Evolutionary conservation across 2,797 vertebrate genomes (phyloP).

Genomic region (Chloroceryle amazona): DNA sequence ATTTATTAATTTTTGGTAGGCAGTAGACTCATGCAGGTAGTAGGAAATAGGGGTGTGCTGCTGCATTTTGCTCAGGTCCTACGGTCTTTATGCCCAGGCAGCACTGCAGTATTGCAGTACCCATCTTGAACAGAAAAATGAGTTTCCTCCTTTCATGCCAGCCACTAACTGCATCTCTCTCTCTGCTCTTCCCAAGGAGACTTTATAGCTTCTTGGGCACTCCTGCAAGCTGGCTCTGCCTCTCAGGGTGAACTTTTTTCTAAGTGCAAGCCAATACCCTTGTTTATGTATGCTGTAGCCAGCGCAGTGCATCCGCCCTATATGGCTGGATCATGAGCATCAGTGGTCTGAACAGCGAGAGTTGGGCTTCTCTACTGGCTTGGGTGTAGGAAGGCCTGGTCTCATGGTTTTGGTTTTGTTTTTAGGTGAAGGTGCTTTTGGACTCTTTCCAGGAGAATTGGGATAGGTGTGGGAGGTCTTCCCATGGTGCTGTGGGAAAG

Average conservation of each 20-base stretch:
- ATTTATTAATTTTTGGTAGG: background rate
- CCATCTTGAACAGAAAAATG: background rate
- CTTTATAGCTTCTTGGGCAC: background rate
- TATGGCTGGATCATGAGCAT: background rate
- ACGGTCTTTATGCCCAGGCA: background rate
- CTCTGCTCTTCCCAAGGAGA: background rate
- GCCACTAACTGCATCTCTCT: background rate
- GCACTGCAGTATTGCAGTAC: background rate
- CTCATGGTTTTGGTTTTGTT: background rate
- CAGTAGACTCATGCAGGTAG: background rate
- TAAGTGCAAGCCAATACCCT: background rate
- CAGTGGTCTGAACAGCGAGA: rapidly evolving
- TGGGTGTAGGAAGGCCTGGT: background rate
- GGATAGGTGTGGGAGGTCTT: background rate
- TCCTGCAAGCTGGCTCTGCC: background rate
- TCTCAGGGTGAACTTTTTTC: background rate
- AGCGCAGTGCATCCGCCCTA: background rate
- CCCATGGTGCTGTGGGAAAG: background rate
- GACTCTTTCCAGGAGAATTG: background rate
- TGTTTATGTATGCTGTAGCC: rapidly evolving
- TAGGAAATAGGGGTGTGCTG: background rate
- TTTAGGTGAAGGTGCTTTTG: background rate
- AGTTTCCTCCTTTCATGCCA: background rate
- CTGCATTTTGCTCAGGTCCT: background rate
- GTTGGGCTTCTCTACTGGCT: background rate